These are phyloP conservation scores for Mesorhabditis spiculigera DNA, from an alignment of 2,888 invertebrate genomes.

Conservation along the genomic window DNA sequence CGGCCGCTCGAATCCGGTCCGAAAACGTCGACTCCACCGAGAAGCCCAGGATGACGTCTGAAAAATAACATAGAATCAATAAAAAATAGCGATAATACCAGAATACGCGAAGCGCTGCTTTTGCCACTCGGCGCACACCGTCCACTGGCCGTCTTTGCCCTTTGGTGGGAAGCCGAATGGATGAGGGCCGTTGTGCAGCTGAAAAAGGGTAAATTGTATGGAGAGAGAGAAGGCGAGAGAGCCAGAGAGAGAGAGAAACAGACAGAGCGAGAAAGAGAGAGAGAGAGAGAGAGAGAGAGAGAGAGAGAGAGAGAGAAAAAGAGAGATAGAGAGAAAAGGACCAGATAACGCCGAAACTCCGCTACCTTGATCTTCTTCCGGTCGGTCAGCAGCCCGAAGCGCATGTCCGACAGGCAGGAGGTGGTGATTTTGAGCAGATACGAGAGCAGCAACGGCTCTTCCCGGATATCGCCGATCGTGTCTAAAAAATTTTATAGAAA, in stretches of 20 bases:
- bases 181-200: neutral
- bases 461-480: neutral
- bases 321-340: no score
- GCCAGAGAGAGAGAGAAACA: no score
- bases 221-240: neutral
- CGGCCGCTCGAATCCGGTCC: slow-evolving; percentile 1
- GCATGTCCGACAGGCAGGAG: neutral
- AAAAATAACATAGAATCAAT: neutral
- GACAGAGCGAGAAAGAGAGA: no score
- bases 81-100: neutral
- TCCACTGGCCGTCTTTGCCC: neutral
- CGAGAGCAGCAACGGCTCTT: neutral
- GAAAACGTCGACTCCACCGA: neutral
- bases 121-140: neutral
- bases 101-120: slow-evolving; percentile 1
- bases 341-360: neutral
- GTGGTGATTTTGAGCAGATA: neutral
- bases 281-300: no score
- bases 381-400: neutral
- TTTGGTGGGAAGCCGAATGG: slow-evolving; percentile 4
- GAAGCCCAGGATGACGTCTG: neutral
- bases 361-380: slow-evolving; percentile 3
- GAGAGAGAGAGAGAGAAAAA: no score
- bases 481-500: neutral
- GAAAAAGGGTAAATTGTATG: neutral